phyloP scores from a whole-genome alignment of 2,797 vertebrate species.

The Propithecus perrieri region DNA sequence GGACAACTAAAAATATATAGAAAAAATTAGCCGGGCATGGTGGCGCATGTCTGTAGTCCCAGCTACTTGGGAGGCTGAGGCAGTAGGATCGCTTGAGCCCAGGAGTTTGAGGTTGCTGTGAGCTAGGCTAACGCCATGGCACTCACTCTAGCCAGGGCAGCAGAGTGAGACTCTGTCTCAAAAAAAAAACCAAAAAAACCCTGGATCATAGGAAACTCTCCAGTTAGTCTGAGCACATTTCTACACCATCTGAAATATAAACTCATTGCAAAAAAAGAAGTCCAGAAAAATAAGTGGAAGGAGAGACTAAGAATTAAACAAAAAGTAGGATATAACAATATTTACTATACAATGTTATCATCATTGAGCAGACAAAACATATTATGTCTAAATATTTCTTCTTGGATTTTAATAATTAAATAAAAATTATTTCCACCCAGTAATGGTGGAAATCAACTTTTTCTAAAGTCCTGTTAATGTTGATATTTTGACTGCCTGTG shows the following conservation, averaged over 20 bases:
- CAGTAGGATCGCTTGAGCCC: no score
- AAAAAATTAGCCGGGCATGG: no score
- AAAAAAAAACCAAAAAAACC: no score
- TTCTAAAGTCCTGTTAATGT: neutral
- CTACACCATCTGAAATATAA: neutral
- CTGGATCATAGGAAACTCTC: neutral
- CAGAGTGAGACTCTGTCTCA: no score
- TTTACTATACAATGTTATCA: neutral
- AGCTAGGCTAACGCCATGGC: no score
- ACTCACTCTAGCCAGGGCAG: no score
- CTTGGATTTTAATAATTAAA: neutral
- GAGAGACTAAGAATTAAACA: neutral
- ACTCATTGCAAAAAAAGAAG: neutral
- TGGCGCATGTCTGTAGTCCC: no score
- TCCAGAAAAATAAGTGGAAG: neutral
- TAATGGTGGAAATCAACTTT: neutral
- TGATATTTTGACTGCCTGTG: neutral
- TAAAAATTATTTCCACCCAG: neutral
- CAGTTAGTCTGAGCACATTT: neutral
- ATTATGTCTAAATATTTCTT: neutral
- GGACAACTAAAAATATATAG: no score
- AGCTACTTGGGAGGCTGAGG: no score
- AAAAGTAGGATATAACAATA: neutral
- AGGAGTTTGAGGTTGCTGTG: no score
- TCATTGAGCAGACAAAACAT: neutral